Evolutionary conservation across 2,888 invertebrate species (phyloP), one percentile per base, ranked within the genome.

Genomic region (Harmothoe impar): DNA sequence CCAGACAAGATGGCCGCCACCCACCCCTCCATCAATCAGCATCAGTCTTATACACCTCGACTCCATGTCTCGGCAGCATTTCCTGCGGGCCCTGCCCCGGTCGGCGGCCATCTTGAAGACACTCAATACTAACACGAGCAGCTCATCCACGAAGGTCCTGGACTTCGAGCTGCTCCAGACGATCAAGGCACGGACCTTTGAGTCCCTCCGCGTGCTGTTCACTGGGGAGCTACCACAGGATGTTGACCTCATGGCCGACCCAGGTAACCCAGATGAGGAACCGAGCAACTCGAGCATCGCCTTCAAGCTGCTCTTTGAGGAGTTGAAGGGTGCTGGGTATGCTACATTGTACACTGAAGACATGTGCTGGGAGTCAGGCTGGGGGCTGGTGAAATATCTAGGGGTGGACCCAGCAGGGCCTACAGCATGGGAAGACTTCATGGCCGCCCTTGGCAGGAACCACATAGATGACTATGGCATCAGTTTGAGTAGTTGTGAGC

Each of bases 281-380:
- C 43, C 84, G n/a, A n/a, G 43, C 51, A 84, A 84, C 84, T 51
- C 84, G 20, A 25, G 33, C 43, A 43, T 84, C 5, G 84, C 43
- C n/a, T 84, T 84, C 33, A n/a, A 84, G 43, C n/a, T 10, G 51
- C 84, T 84, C 51, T 25, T 84, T 3, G 43, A 17, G 43, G 1
- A 31, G n/a, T 23, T 84, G 35, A 84, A 84, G 84, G 33, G 43
- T 1, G 33, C 17, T 20, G 84, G 84, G 3, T 35, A n/a, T 10
- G 0, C 23, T 15, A 84, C 43, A 3, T 12, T 84, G 20, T 84
- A 84, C 84, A 33, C 7, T 31, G 84, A 84, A 10, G 84, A 84
- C 43, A 23, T 84, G 84, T 84, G 84, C 25, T 84, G 84, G 84
- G n/a, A 43, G 43, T 84, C 84, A 35, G 84, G 51, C 25, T 84